Evolutionary conservation across 2,888 invertebrate species (phyloP).

Genomic region (Frankliniella intonsa): DNA sequence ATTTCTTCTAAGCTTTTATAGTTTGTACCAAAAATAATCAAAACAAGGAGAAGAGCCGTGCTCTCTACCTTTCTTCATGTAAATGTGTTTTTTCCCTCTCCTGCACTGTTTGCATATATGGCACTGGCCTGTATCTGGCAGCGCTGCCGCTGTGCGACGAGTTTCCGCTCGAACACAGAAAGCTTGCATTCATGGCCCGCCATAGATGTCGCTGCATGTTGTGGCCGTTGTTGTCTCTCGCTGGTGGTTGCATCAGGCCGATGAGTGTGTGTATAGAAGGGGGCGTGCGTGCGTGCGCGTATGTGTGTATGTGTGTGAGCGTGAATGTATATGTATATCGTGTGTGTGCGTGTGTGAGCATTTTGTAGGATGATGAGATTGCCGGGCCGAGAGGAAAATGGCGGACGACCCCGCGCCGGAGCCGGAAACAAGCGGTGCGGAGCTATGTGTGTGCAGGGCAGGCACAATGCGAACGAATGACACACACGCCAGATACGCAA

Average conservation of each 20-base stretch:
- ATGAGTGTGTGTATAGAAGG: too few species aligned
- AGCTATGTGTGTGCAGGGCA: background rate
- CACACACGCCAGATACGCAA: background rate
- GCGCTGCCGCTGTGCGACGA: too few species aligned
- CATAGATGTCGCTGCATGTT: background rate
- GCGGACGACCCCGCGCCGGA: too few species aligned
- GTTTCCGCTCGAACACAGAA: slow-evolving; percentile 22
- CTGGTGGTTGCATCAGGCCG: too few species aligned
- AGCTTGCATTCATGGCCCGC: slow-evolving; percentile 20
- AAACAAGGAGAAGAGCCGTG: too few species aligned
- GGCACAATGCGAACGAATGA: background rate
- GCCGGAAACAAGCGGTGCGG: too few species aligned
- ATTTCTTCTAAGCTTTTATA: too few species aligned
- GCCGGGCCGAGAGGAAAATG: too few species aligned
- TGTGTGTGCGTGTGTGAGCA: background rate
- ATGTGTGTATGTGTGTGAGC: background rate
- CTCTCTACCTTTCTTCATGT: too few species aligned
- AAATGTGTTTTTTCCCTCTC: background rate
- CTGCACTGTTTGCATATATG: background rate
- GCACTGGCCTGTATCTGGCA: background rate
- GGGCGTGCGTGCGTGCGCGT: background rate
- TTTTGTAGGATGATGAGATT: too few species aligned
- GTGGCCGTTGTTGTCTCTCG: background rate
- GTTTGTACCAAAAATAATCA: too few species aligned
- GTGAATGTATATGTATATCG: too few species aligned